phyloP scores from a whole-genome alignment of 2,797 vertebrate genomes.

The Yasuhikotakia modesta region DNA sequence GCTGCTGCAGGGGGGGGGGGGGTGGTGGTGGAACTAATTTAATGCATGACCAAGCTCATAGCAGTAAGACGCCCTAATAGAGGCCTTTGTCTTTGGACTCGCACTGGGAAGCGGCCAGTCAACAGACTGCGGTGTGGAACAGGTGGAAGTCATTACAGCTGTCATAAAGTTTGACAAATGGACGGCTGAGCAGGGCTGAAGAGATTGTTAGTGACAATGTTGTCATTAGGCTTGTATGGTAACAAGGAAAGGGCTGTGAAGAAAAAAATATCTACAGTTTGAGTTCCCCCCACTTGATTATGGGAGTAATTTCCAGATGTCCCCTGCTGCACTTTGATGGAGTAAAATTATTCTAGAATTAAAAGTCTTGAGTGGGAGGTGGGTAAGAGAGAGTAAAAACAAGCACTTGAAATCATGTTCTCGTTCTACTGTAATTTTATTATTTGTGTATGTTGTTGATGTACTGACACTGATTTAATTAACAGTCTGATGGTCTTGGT shows the following conservation, averaged over 20 bases:
- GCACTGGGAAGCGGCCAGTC: conserved; percentile 86
- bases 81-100: conserved; percentile 89
- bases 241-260: conserved; percentile 64
- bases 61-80: conserved; percentile 88
- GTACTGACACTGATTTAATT: too few species aligned
- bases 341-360: conserved; percentile 71
- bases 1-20: conserved; percentile 42
- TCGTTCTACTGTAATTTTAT: too few species aligned
- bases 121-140: conserved; percentile 84
- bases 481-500: too few species aligned
- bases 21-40: conserved; percentile 98
- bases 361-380: conserved; percentile 27
- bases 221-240: conserved; percentile 90
- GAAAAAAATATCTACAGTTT: conserved; percentile 77
- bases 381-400: not conserved
- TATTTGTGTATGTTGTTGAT: too few species aligned
- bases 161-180: conserved; percentile 99
- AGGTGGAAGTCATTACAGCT: conserved; percentile 98
- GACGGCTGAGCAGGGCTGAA: conserved; percentile 83
- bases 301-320: conserved; percentile 91
- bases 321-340: conserved; percentile 73
- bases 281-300: conserved; percentile 85
- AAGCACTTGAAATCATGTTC: too few species aligned
- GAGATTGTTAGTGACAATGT: conserved; percentile 97
- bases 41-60: conserved; percentile 91